Conservation (phyloP, 2,113 vertebrate species). For the Lampris incognitus region DNA sequence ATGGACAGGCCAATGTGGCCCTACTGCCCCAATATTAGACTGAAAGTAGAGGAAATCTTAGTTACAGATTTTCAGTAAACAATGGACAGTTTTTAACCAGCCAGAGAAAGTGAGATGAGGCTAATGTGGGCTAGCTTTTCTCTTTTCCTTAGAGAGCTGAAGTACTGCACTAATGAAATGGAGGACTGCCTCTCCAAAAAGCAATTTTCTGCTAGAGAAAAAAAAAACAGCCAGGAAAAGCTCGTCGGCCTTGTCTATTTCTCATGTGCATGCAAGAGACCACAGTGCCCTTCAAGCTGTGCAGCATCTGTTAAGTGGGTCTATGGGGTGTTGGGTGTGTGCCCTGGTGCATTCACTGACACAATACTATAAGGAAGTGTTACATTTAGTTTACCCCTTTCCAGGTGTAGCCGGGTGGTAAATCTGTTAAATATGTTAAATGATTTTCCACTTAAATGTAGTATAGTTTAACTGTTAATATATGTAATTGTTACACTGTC, state of each 20-base stretch:
- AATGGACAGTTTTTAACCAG: no score
- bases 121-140: not conserved
- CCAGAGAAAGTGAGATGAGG: not conserved
- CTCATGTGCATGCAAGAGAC: constrained; percentile 2
- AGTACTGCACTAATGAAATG: not conserved
- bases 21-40: no score
- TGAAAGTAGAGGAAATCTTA: no score
- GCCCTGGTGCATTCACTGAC: constrained; percentile 8
- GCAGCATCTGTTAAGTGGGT: not conserved
- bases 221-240: constrained; percentile 24
- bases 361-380: constrained; percentile 8
- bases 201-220: constrained; percentile 21
- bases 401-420: not conserved
- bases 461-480: no score
- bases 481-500: no score
- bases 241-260: constrained; percentile 14
- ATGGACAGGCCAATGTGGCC: not conserved
- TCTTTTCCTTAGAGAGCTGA: no score
- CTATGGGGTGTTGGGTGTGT: not conserved
- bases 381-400: not conserved
- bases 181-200: constrained; percentile 8
- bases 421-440: no score
- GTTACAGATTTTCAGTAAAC: no score
- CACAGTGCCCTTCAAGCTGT: not conserved
- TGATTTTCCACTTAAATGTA: no score